phyloP scores from a whole-genome alignment of 2,797 vertebrate genomes.

The Manis pentadactyla region DNA sequence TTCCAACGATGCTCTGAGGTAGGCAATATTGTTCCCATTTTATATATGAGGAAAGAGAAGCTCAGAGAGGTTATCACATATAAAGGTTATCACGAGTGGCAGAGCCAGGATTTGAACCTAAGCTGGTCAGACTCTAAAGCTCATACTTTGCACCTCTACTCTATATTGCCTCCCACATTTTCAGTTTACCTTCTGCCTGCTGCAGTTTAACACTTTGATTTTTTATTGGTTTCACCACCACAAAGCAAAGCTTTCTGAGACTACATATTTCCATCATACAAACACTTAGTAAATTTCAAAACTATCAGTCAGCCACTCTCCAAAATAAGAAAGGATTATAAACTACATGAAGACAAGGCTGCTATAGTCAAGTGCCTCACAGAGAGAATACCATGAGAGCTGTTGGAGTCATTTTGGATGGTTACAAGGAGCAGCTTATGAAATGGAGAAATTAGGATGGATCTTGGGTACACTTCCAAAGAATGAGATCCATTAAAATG shows the following conservation, averaged over 20 bases:
- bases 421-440: constrained; percentile 70
- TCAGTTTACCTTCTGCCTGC: background rate
- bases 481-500: constrained; percentile 64
- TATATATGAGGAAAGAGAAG: background rate
- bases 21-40: background rate
- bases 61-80: background rate
- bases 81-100: background rate
- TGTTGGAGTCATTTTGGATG: constrained; percentile 53
- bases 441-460: constrained; percentile 73
- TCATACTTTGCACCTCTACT: background rate
- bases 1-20: background rate
- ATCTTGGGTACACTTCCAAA: constrained; percentile 74
- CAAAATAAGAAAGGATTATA: constrained; percentile 37
- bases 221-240: background rate
- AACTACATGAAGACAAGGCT: background rate
- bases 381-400: background rate
- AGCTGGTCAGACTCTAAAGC: background rate
- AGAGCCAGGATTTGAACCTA: background rate
- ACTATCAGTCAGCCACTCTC: background rate
- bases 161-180: background rate
- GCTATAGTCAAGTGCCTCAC: background rate
- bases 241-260: background rate
- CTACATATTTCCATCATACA: background rate
- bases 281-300: constrained; percentile 25
- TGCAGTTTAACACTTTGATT: background rate